Conservation (phyloP, 1,140 invertebrate species). For the Aphelenchoides fujianensis region DNA sequence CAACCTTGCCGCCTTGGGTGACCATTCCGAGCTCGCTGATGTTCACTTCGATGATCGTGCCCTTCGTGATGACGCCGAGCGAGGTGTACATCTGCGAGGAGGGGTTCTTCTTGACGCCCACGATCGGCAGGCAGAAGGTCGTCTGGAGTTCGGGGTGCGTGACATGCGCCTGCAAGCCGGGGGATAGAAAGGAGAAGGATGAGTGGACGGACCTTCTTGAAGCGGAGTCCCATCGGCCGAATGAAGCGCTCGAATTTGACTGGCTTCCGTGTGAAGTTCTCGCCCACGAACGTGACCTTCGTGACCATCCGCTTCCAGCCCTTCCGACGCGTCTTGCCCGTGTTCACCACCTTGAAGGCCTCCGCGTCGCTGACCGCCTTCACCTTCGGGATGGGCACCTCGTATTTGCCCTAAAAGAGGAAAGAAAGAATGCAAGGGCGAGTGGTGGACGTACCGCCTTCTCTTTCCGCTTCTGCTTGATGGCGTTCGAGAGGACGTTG, state of each 20-base stretch:
- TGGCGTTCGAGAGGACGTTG: conserved; percentile 96
- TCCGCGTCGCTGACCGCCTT: conserved; percentile 93
- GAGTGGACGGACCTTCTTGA: conserved; percentile 70
- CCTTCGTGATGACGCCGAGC: conserved; percentile 96
- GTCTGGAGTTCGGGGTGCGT: conserved; percentile 98
- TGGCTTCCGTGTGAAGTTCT: conserved; percentile 96
- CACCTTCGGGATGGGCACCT: conserved; percentile 98
- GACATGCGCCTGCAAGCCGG: conserved; percentile 54
- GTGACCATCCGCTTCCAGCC: conserved; percentile 99
- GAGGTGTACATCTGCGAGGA: conserved; percentile 93
- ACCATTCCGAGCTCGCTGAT: conserved; percentile 97
- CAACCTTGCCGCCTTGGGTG: conserved; percentile 96
- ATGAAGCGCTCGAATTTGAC: conserved; percentile 99
- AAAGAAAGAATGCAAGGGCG: neutral
- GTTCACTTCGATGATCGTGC: conserved; percentile 94
- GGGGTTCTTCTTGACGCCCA: conserved; percentile 99
- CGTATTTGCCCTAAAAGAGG: conserved; percentile 83
- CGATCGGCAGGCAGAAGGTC: conserved; percentile 95
- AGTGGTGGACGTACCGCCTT: conserved; percentile 72
- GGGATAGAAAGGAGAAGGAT: neutral
- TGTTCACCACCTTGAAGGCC: conserved; percentile 89
- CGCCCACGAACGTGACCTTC: conserved; percentile 92
- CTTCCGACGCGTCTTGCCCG: conserved; percentile 90
- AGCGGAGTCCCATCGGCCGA: conserved; percentile 89
- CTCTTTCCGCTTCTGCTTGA: conserved; percentile 99